phyloP scores from a whole-genome alignment of 2,797 vertebrate species.

The Thamnophis elegans region DNA sequence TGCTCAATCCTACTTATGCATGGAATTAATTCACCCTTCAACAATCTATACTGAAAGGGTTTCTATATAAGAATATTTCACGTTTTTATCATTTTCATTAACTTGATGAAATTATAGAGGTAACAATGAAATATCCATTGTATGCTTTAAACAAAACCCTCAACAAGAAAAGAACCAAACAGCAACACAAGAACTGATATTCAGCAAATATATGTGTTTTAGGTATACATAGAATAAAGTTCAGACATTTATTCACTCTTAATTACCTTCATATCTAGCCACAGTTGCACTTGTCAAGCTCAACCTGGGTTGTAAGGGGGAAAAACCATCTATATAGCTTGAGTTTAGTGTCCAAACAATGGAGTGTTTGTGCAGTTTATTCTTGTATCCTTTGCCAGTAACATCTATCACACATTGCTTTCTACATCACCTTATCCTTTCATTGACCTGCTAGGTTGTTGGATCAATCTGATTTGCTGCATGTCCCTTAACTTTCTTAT shows the following conservation, averaged over 20 bases:
- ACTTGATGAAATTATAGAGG: background rate
- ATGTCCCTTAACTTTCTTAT: background rate
- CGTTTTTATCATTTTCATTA: background rate
- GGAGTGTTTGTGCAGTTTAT: background rate
- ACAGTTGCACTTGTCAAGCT: background rate
- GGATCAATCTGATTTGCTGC: background rate
- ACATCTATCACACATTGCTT: background rate
- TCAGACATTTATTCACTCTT: background rate
- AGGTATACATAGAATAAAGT: background rate
- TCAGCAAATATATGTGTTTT: background rate
- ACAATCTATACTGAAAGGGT: background rate
- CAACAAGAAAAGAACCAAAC: background rate
- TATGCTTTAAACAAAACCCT: background rate
- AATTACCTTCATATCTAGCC: background rate
- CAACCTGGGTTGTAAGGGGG: background rate
- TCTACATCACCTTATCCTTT: background rate
- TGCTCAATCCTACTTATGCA: background rate
- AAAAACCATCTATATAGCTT: background rate
- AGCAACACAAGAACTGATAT: background rate
- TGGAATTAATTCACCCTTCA: background rate
- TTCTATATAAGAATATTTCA: background rate
- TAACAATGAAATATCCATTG: background rate
- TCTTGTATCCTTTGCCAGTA: background rate
- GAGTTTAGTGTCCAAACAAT: background rate
- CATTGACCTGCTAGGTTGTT: background rate